phyloP scores from a whole-genome alignment of 1,140 invertebrate species.

The Palaemon carinicauda region DNA sequence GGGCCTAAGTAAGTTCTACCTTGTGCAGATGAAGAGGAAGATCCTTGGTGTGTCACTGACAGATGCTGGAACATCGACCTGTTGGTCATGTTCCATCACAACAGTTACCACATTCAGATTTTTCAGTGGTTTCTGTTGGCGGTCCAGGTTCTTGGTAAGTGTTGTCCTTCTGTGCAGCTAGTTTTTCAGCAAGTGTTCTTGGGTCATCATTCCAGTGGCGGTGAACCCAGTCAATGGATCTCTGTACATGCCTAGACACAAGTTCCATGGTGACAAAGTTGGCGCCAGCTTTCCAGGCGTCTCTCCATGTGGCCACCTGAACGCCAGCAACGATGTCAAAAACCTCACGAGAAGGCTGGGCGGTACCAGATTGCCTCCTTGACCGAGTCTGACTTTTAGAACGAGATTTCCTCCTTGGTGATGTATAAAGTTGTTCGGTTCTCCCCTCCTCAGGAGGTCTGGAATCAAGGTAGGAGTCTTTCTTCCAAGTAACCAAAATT shows the following conservation, averaged over 20 bases:
- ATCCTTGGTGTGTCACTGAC: no score
- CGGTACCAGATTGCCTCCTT: background rate
- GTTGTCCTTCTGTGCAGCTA: background rate
- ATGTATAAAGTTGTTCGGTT: background rate
- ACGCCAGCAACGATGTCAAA: slow-evolving; percentile 37
- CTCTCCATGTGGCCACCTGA: slow-evolving; percentile 48
- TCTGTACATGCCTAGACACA: slow-evolving; percentile 30
- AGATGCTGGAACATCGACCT: no score
- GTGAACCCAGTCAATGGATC: slow-evolving; percentile 40
- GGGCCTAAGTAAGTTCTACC: background rate
- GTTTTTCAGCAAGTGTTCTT: background rate
- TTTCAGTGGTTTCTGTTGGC: background rate
- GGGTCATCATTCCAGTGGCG: slow-evolving; percentile 43
- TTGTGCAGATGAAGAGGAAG: no score
- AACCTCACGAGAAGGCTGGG: background rate
- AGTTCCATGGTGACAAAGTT: slow-evolving; percentile 47
- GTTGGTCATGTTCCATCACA: no score
- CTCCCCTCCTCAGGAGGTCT: slow-evolving; percentile 6
- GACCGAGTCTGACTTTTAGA: background rate
- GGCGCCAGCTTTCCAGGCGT: slow-evolving; percentile 42
- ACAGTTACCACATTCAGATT: no score
- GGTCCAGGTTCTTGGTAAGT: background rate
- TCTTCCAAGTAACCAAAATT: background rate
- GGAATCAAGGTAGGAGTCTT: slow-evolving; percentile 35
- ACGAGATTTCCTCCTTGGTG: background rate